Percentiles rank a stretch among this genome's conserved stretches.
Conservation (phyloP, 2,113 vertebrate species). For the Suricata suricatta region DNA sequence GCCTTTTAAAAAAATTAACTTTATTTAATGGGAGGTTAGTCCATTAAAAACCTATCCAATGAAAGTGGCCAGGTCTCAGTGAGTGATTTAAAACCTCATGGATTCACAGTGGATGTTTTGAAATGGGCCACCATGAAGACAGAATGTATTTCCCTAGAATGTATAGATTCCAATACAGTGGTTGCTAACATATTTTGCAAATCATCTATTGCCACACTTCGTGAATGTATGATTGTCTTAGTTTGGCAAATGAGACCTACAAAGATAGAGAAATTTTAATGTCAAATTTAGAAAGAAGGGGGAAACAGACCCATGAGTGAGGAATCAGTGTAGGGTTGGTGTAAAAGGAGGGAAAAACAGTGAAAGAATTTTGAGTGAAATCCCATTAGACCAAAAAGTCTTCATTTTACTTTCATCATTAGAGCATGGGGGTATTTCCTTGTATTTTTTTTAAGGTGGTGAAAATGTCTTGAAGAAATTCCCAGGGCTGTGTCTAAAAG, state of each 20-base stretch:
- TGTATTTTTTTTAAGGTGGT: background rate
- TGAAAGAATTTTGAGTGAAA: slow-evolving; percentile 50
- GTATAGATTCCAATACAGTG: slow-evolving; percentile 2
- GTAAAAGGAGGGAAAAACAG: background rate
- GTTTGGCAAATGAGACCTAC: slow-evolving; percentile 47
- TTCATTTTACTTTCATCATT: slow-evolving; percentile 20
- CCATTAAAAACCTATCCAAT: background rate
- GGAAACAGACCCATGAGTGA: background rate
- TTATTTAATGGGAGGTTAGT: background rate
- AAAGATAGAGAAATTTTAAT: slow-evolving; percentile 48
- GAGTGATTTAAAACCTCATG: background rate
- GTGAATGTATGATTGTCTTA: slow-evolving; percentile 40
- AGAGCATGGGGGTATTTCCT: background rate
- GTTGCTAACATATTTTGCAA: slow-evolving; percentile 19
- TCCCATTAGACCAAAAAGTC: slow-evolving; percentile 1
- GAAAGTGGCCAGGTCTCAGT: background rate
- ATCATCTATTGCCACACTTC: slow-evolving; percentile 45
- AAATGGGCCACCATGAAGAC: background rate
- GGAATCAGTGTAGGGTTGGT: background rate
- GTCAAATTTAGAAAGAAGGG: slow-evolving; percentile 14
- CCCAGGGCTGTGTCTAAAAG: background rate
- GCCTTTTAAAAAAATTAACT: background rate
- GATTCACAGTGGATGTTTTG: background rate
- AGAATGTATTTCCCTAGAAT: background rate
- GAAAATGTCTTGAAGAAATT: slow-evolving; percentile 41